Conservation (phyloP, 2,797 vertebrate species). For the Hoplostethus mediterraneus region DNA sequence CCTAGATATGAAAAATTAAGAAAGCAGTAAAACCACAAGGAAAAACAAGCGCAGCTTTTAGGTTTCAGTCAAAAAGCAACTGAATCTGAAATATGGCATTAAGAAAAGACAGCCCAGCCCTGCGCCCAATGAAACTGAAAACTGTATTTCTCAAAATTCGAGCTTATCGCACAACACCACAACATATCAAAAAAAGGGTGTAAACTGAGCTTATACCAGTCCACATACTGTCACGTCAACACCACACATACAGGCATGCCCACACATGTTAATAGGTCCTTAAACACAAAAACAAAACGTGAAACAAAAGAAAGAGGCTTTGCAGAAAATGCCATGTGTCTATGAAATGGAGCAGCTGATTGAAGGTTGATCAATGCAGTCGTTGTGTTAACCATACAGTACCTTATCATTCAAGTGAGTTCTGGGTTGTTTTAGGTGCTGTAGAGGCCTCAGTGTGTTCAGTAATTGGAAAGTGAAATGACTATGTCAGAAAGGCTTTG, state of each 20-base stretch:
- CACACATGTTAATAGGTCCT: slow-evolving; percentile 77
- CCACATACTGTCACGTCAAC: slow-evolving; percentile 70
- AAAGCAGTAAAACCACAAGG: slow-evolving; percentile 77
- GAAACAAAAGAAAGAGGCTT: slow-evolving; percentile 16
- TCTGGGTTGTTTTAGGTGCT: slow-evolving; percentile 23
- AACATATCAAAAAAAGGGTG: slow-evolving; percentile 68
- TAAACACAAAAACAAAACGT: slow-evolving; percentile 53
- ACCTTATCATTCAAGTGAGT: slow-evolving; percentile 3
- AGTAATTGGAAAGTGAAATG: slow-evolving; percentile 15
- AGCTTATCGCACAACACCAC: slow-evolving; percentile 77
- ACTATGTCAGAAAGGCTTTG: background rate
- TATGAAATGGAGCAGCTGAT: slow-evolving; percentile 18
- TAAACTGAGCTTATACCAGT: slow-evolving; percentile 55
- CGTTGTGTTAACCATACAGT: slow-evolving; percentile 5
- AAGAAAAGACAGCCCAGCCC: slow-evolving; percentile 89
- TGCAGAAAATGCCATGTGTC: slow-evolving; percentile 16
- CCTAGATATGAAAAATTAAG: slow-evolving; percentile 78
- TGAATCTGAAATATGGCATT: slow-evolving; percentile 89
- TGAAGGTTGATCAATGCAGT: slow-evolving; percentile 21
- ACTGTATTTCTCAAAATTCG: slow-evolving; percentile 76
- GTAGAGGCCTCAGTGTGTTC: slow-evolving; percentile 8
- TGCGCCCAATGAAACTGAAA: slow-evolving; percentile 78
- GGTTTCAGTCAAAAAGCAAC: slow-evolving; percentile 89
- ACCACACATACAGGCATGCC: slow-evolving; percentile 80
- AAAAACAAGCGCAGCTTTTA: slow-evolving; percentile 91